Percentiles rank a stretch among this genome's conserved stretches.
These are phyloP conservation scores for Gryllus bimaculatus DNA, from an alignment of 1,140 invertebrate species.

Conservation along the genomic window DNA sequence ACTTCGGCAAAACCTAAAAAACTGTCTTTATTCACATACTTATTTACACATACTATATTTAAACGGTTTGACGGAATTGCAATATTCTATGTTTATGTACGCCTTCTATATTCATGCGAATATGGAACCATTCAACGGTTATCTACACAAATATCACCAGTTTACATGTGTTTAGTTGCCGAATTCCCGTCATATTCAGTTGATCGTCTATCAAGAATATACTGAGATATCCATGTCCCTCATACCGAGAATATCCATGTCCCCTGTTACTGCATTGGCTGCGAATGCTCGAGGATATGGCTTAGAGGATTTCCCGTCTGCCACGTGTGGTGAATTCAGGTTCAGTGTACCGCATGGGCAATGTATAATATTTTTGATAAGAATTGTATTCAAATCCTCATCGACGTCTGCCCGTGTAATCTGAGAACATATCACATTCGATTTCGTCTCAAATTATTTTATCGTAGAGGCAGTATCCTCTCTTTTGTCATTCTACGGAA, in stretches of 20 bases:
- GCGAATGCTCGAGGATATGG: constrained; percentile 30
- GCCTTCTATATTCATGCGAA: constrained; percentile 31
- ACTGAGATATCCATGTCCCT: no score
- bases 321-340: constrained; percentile 32
- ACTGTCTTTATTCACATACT: constrained; percentile 37
- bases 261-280: constrained; percentile 28
- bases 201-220: constrained; percentile 27
- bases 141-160: constrained; percentile 24
- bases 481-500: constrained; percentile 42
- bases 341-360: constrained; percentile 28
- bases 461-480: constrained; percentile 29
- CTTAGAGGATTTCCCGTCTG: constrained; percentile 32
- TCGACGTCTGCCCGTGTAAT: constrained; percentile 21
- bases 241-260: constrained; percentile 36
- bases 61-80: constrained; percentile 30
- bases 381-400: constrained; percentile 26
- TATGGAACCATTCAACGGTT: constrained; percentile 36
- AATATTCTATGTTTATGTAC: constrained; percentile 35
- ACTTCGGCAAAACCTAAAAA: no score
- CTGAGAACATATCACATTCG: constrained; percentile 23
- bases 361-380: constrained; percentile 33
- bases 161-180: constrained; percentile 11
- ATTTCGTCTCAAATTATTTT: constrained; percentile 25
- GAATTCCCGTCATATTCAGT: constrained; percentile 25
- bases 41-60: constrained; percentile 34